Conservation (phyloP, 2,113 vertebrate species). For the Ammodytes dubius region DNA sequence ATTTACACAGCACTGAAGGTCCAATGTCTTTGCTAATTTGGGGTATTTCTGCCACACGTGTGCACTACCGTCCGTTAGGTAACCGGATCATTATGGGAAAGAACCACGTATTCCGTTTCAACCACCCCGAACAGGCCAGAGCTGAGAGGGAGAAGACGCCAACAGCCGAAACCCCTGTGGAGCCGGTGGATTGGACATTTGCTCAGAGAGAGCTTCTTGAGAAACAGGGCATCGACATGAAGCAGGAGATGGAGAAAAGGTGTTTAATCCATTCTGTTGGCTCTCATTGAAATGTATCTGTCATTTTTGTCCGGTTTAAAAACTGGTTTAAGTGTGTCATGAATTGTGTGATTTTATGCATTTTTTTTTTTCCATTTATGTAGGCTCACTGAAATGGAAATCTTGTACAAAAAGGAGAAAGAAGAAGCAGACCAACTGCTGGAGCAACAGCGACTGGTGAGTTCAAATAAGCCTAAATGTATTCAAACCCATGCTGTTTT, state of each 20-base stretch:
- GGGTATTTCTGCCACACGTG: neutral
- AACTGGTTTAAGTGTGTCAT: neutral
- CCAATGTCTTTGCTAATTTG: neutral
- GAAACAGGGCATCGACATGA: constrained; percentile 99
- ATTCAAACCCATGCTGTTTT: constrained; percentile 36
- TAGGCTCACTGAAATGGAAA: constrained; percentile 99
- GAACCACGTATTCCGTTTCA: constrained; percentile 99
- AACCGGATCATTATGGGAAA: constrained; percentile 99
- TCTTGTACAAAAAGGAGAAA: constrained; percentile 98
- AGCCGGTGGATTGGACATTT: constrained; percentile 99
- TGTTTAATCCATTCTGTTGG: constrained; percentile 41
- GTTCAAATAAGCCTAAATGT: constrained; percentile 60
- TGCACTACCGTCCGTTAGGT: constrained; percentile 80
- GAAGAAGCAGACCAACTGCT: constrained; percentile 98
- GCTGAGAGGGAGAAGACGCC: constrained; percentile 98
- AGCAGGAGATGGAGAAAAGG: constrained; percentile 99
- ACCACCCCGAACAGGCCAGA: constrained; percentile 97
- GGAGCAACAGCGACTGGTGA: constrained; percentile 98
- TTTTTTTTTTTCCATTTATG: constrained; percentile 27
- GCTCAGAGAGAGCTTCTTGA: constrained; percentile 97
- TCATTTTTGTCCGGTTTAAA: neutral
- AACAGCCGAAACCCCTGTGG: constrained; percentile 96
- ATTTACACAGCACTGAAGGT: neutral
- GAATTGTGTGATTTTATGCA: constrained; percentile 27
- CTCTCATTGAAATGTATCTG: neutral